These are phyloP conservation scores for Eulithis prunata DNA, from an alignment of 2,888 invertebrate genomes.

Conservation along the genomic window DNA sequence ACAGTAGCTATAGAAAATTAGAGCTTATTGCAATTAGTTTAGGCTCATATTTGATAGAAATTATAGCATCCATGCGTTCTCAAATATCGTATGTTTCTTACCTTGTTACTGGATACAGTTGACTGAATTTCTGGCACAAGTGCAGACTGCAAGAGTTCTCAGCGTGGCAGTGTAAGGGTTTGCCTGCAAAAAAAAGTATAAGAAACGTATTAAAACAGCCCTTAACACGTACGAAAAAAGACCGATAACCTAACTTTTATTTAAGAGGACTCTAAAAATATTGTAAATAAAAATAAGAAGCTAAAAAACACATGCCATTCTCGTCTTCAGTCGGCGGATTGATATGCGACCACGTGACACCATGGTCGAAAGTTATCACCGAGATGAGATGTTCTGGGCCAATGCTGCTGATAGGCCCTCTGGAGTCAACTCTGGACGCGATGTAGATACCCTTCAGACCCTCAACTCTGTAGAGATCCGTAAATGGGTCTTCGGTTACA, in stretches of 20 bases:
- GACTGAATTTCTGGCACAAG: conserved; percentile 93
- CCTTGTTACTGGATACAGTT: conserved; percentile 91
- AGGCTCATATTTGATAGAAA: conserved; percentile 23
- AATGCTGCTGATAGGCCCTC: conserved; percentile 81
- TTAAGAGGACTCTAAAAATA: too few relatives aligned
- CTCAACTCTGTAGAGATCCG: conserved; percentile 94
- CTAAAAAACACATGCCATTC: conserved; percentile 57
- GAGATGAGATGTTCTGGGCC: conserved; percentile 91
- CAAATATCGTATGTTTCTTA: conserved; percentile 50
- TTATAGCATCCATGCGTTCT: conserved; percentile 21
- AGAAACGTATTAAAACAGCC: background rate
- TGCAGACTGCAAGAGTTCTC: conserved; percentile 92
- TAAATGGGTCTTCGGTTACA: conserved; percentile 91
- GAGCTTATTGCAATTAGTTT: conserved; percentile 16
- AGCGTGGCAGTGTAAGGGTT: conserved; percentile 86
- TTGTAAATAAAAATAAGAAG: too few relatives aligned
- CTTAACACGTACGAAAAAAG: background rate
- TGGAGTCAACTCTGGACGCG: conserved; percentile 89
- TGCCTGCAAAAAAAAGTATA: conserved; percentile 74
- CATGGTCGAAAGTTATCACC: conserved; percentile 94
- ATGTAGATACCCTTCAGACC: conserved; percentile 95
- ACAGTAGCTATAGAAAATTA: conserved; percentile 11
- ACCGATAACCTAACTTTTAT: too few relatives aligned
- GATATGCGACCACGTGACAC: conserved; percentile 91
- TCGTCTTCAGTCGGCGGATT: conserved; percentile 88